Conservation (phyloP, 2,113 vertebrate species). For the Callipepla squamata region DNA sequence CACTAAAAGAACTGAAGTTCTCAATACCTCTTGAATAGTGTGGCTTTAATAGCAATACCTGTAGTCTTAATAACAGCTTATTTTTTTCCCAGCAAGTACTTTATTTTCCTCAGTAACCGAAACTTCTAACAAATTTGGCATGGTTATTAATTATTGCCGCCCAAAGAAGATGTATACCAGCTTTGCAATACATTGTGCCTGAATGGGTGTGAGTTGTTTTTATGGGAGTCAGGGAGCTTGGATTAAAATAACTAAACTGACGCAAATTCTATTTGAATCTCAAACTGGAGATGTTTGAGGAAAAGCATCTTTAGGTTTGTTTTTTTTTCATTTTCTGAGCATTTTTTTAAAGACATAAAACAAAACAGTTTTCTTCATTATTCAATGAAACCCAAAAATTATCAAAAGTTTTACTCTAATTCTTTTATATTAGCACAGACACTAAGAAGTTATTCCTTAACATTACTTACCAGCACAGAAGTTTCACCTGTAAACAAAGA, state of each 20-base stretch:
- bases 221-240: neutral
- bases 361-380: neutral
- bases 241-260: neutral
- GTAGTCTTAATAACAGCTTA: neutral
- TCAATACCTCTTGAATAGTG: neutral
- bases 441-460: neutral
- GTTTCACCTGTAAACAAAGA: neutral
- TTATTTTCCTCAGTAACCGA: neutral
- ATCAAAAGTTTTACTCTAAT: neutral
- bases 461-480: neutral
- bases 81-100: neutral
- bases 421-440: neutral
- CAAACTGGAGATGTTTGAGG: neutral
- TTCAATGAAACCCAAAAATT: neutral
- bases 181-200: fast-evolving
- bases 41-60: neutral
- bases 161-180: neutral
- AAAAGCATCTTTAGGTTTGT: neutral
- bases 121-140: neutral
- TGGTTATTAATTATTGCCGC: neutral
- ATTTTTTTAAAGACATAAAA: neutral
- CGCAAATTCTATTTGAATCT: neutral
- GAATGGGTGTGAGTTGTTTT: neutral
- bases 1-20: neutral
- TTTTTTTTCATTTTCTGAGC: neutral